These are phyloP conservation scores for Didymodactylos carnosus DNA, from an alignment of 2,888 invertebrate genomes.

Conservation along the genomic window DNA sequence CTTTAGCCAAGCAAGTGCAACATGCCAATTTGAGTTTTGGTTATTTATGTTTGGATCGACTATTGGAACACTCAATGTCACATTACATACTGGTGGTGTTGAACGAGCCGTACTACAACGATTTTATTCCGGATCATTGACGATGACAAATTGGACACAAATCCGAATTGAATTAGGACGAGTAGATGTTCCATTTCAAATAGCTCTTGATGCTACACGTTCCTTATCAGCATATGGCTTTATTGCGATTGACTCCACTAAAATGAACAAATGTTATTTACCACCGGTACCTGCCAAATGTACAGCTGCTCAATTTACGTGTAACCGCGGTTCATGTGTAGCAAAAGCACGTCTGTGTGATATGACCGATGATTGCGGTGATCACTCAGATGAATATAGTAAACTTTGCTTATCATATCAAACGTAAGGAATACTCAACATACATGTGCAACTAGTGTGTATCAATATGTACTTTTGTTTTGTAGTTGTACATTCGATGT, in stretches of 20 bases:
- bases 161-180: background rate
- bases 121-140: background rate
- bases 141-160: background rate
- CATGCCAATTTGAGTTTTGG: background rate
- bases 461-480: no score
- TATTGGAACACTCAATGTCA: background rate
- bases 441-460: no score
- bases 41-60: background rate
- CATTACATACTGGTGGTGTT: background rate
- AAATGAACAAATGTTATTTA: constrained; percentile 17
- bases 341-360: constrained; percentile 13
- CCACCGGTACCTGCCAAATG: background rate
- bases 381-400: constrained; percentile 10
- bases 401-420: background rate
- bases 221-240: background rate
- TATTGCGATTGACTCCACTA: constrained; percentile 25
- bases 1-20: background rate
- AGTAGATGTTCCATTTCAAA: constrained; percentile 3
- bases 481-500: constrained; percentile 27
- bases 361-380: constrained; percentile 14
- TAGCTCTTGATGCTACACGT: background rate
- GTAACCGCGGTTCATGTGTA: constrained; percentile 23
- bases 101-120: background rate
- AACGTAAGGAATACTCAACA: no score
- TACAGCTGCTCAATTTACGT: constrained; percentile 19